A percentile compares a stretch with the other conserved stretches of the same genome.
phyloP scores from a whole-genome alignment of 2,113 vertebrate species.

The Apteryx mantelli region DNA sequence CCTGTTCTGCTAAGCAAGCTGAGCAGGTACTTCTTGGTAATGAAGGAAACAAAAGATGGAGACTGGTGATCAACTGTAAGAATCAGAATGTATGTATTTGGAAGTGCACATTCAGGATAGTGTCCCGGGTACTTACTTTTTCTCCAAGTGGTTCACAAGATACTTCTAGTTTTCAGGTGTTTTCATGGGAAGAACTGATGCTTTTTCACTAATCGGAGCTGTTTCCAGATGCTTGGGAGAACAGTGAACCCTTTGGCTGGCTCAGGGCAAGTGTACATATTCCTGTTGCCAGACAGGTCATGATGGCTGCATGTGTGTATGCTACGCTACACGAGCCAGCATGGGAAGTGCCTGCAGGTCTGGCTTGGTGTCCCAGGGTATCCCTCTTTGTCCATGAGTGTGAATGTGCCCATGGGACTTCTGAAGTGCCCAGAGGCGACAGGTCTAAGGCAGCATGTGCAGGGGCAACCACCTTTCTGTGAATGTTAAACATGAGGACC shows the following conservation, averaged over 20 bases:
- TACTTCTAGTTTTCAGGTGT: neutral
- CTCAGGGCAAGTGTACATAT: neutral
- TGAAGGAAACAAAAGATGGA: neutral
- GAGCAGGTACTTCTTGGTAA: neutral
- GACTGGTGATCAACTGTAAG: neutral
- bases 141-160: neutral
- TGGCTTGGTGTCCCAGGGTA: neutral
- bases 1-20: neutral
- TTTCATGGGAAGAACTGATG: neutral
- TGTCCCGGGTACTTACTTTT: neutral
- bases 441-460: neutral
- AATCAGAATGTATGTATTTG: neutral
- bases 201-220: neutral
- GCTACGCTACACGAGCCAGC: fast-evolving
- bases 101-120: neutral
- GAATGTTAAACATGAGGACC: neutral
- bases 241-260: neutral
- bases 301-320: neutral
- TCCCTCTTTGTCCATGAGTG: neutral
- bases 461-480: neutral
- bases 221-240: neutral
- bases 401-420: neutral
- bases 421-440: neutral
- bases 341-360: neutral
- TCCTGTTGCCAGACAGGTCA: neutral